phyloP scores from a whole-genome alignment of 2,113 vertebrate genomes.

The Pseudorhombus dupliciocellatus region DNA sequence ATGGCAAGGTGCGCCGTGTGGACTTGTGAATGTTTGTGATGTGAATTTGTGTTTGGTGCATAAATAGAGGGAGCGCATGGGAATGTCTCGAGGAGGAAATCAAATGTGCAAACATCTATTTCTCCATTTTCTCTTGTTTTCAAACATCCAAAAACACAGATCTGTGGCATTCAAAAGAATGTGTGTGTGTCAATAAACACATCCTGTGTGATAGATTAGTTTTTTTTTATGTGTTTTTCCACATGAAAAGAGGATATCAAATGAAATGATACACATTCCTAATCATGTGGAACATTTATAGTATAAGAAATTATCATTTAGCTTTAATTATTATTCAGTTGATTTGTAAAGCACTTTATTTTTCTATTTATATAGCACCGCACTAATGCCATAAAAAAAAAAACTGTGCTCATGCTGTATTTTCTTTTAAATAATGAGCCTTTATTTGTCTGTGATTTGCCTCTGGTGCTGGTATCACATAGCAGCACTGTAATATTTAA shows the following conservation, averaged over 20 bases:
- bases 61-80: conserved; percentile 18
- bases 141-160: conserved; percentile 3
- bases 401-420: conserved; percentile 4
- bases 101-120: conserved; percentile 14
- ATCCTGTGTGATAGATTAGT: background rate
- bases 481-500: conserved; percentile 27
- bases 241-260: background rate
- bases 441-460: conserved; percentile 23
- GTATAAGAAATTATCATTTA: background rate
- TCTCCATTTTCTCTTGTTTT: background rate
- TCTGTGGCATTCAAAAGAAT: background rate
- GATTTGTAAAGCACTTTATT: background rate
- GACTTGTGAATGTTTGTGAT: conserved; percentile 46
- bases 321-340: background rate
- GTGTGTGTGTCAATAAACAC: background rate
- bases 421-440: conserved; percentile 31
- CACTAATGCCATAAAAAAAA: background rate
- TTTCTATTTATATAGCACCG: background rate
- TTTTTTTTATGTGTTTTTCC: conserved; percentile 3
- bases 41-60: conserved; percentile 53
- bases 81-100: background rate
- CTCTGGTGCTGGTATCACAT: conserved; percentile 38
- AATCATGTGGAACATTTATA: background rate
- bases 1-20: conserved; percentile 27
- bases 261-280: background rate